Evolutionary conservation across 2,888 invertebrate species (phyloP), one percentile per base, ranked within the genome.

Genomic region (Volucella inanis): DNA sequence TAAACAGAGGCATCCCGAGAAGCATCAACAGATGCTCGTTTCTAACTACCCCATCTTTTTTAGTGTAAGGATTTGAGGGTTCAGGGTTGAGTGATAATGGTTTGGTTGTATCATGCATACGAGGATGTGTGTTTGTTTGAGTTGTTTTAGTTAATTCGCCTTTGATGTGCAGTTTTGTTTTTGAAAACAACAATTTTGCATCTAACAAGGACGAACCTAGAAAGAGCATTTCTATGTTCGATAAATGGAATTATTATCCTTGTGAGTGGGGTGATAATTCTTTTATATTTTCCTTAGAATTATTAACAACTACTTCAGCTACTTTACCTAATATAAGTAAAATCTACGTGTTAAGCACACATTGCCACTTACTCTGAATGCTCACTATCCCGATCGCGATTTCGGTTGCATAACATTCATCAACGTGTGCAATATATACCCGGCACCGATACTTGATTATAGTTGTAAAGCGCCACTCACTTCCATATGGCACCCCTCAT

Each of bases 161-260:
- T 85, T 85, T 85, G 85, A 85, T 85, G 85, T 85, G 76, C 39
- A 85, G 80, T 85, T 80, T 71, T 84, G 84, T 84, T 84, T 84
- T 72, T 65, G 12, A 67, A 67, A 80, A 75, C 70, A 80, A 74
- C 80, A 76, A 70, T 57, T 59, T 71, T 67, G 59, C 71, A 72
- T 67, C 67, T 45, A 18, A 22, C 15, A 9, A 61, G 18, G 8
- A 49, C 14, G 38, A 49, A 64, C 49, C 43, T 15, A 8, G 15
- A 57, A n/a, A 85, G 72, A 81, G 85, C 85, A 81, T 81, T 85
- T 68, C 76, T 55, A 45, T 85, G 85, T 85, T 65, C 41, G 43
- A 67, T 22, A 70, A 68, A 81, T 81, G 72, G 68, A 81, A 39
- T 81, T 57, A 2, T 22, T 22, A 4, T 22, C 22, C 4, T 22